A percentile compares a stretch with the other conserved stretches of the same genome.
These are phyloP conservation scores for Crotalus adamanteus DNA, from an alignment of 2,797 vertebrate genomes.

Conservation along the genomic window DNA sequence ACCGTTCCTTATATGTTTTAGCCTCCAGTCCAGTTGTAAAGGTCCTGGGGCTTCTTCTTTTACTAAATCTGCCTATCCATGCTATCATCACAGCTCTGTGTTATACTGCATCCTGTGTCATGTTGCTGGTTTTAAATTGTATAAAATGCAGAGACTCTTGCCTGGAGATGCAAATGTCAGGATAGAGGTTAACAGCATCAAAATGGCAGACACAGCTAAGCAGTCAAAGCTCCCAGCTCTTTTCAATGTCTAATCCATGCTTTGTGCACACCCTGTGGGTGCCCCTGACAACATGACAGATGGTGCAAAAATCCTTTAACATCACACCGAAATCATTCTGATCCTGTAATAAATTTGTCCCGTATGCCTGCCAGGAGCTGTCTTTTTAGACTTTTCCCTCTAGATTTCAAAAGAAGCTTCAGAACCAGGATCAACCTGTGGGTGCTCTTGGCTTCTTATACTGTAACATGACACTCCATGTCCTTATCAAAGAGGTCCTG, in stretches of 20 bases:
- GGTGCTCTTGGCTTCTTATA: conserved; percentile 33
- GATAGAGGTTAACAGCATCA: neutral
- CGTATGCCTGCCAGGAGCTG: neutral
- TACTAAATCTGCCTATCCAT: neutral
- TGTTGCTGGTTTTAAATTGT: neutral
- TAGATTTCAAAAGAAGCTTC: neutral
- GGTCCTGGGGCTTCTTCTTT: neutral
- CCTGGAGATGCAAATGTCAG: neutral
- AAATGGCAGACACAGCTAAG: neutral
- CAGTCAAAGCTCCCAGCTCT: neutral
- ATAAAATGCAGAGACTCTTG: neutral
- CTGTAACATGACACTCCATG: conserved; percentile 30
- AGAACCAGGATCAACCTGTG: conserved; percentile 29
- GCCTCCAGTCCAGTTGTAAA: no score
- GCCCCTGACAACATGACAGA: neutral
- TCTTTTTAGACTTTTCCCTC: neutral
- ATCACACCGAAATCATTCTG: neutral
- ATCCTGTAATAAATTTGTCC: neutral
- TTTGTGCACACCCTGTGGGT: neutral
- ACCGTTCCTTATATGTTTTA: no score
- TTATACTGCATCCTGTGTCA: neutral
- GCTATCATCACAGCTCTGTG: neutral
- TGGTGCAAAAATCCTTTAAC: neutral
- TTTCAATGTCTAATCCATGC: neutral
- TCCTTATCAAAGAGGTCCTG: conserved; percentile 47